Evolutionary conservation across 1,140 invertebrate species (phyloP), one percentile per base, ranked within the genome.

Genomic region (Doryteuthis pealeii): DNA sequence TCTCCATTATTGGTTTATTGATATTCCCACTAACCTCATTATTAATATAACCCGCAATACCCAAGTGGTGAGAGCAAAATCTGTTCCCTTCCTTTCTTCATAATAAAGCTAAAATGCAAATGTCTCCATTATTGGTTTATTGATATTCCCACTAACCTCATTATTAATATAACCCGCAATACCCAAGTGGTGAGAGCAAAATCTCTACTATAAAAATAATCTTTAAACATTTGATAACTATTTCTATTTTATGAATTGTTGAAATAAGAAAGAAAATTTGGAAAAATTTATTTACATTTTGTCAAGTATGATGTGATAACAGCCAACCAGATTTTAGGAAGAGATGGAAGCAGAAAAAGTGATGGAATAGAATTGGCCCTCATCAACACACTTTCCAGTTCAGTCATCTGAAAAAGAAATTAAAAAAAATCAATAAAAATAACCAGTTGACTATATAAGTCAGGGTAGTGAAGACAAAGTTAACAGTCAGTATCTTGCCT

Each of bases 261-360:
- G 54, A 62, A 49, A 62, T 22, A 12, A 62, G 54, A 62, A 62
- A n/a, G 6, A 62, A 22, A 22, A 62, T 28, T n/a, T n/a, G n/a
- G n/a, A n/a, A n/a, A n/a, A n/a, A n/a, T n/a, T n/a, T n/a, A 62
- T 18, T 62, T 62, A 62, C 54, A 62, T 62, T 62, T 62, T n/a
- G 18, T 62, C 54, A 62, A 62, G 18, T n/a, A 6, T 6, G 54
- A 62, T 6, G 6, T 28, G 18, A 62, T 62, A 28, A 62, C 26
- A 28, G 54, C 26, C 26, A n/a, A 28, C 54, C 54, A 62, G 54
- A 28, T 28, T 62, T 22, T n/a, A 62, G 54, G 12, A 22, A 62
- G 26, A 1, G 54, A 62, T 22, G 54, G 54, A 5, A 62, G 0
- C 18, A 62, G 5, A 62, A n/a, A 22, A 12, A 62, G 54, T 15